Percentiles rank a stretch among this genome's conserved stretches.
Evolutionary conservation across 1,140 invertebrate species (phyloP).

Genomic region (Meloidogyne chitwoodi): DNA sequence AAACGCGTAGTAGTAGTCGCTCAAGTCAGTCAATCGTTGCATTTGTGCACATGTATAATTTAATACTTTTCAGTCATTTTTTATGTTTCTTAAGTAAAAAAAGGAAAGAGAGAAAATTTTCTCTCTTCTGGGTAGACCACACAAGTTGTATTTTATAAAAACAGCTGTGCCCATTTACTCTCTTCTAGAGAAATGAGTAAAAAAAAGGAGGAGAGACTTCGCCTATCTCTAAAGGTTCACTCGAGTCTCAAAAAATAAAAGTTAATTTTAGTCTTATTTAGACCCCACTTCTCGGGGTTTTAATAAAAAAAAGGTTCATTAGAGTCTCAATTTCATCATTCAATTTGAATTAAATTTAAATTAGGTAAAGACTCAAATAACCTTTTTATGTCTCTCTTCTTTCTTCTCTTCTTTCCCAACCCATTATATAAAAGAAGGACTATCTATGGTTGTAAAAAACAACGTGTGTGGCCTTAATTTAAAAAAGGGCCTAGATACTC

Average conservation of each 20-base stretch:
- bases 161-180: background rate
- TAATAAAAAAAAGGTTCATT: background rate
- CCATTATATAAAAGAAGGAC: too few relatives aligned
- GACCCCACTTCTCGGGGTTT: too few relatives aligned
- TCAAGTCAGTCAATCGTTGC: background rate
- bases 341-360: background rate
- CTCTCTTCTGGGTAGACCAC: background rate
- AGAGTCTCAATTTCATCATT: background rate
- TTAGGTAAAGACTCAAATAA: background rate
- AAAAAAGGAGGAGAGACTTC: background rate
- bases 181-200: too few relatives aligned
- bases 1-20: too few relatives aligned
- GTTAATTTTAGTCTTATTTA: too few relatives aligned
- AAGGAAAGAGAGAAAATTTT: background rate
- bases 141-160: background rate
- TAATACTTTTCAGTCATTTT: background rate
- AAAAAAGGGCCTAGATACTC: background rate
- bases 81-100: background rate
- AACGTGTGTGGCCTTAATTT: background rate
- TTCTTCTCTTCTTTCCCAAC: too few relatives aligned
- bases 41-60: background rate
- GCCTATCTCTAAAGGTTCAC: background rate
- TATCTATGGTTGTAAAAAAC: background rate
- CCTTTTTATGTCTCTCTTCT: background rate
- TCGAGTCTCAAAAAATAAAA: background rate